A percentile compares a stretch with the other conserved stretches of the same genome.
These are phyloP conservation scores for Bombus sylvicola DNA, from an alignment of 1,140 invertebrate genomes.

Conservation along the genomic window DNA sequence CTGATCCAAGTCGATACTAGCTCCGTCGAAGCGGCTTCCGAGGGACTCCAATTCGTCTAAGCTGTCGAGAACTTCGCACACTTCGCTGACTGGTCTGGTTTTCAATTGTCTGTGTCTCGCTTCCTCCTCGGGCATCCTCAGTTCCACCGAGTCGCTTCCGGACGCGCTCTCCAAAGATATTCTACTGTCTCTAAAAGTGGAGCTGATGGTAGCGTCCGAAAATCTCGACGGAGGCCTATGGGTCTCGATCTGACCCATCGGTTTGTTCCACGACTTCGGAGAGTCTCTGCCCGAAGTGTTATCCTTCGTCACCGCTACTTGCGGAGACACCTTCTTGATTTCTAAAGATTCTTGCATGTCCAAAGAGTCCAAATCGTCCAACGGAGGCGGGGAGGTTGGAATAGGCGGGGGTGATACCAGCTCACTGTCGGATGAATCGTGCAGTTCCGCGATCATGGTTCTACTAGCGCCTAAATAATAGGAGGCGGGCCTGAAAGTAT, in stretches of 20 bases:
- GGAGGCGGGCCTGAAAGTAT: constrained; percentile 93
- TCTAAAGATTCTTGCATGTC: constrained; percentile 77
- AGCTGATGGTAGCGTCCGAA: constrained; percentile 71
- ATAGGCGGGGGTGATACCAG: constrained; percentile 91
- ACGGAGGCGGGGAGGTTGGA: constrained; percentile 88
- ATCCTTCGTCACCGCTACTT: constrained; percentile 61
- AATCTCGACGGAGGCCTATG: constrained; percentile 71
- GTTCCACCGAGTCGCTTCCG: constrained; percentile 81
- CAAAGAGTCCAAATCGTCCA: constrained; percentile 85
- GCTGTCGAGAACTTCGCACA: constrained; percentile 81
- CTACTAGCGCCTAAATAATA: constrained; percentile 89
- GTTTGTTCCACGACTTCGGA: constrained; percentile 74
- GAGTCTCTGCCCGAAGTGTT: constrained; percentile 61
- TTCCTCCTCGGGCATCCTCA: constrained; percentile 84
- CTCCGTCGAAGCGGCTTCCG: constrained; percentile 84
- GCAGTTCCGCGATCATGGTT: constrained; percentile 85
- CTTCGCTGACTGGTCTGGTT: constrained; percentile 87
- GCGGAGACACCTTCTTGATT: constrained; percentile 70
- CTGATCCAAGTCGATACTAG: constrained; percentile 85
- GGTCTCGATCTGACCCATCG: constrained; percentile 70
- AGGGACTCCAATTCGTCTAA: constrained; percentile 85
- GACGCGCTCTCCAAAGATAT: constrained; percentile 76
- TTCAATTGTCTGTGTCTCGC: constrained; percentile 84
- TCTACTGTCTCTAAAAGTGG: constrained; percentile 75
- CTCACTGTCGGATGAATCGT: constrained; percentile 92